These are phyloP conservation scores for Ammodytes dubius DNA, from an alignment of 2,113 vertebrate genomes.

Conservation along the genomic window DNA sequence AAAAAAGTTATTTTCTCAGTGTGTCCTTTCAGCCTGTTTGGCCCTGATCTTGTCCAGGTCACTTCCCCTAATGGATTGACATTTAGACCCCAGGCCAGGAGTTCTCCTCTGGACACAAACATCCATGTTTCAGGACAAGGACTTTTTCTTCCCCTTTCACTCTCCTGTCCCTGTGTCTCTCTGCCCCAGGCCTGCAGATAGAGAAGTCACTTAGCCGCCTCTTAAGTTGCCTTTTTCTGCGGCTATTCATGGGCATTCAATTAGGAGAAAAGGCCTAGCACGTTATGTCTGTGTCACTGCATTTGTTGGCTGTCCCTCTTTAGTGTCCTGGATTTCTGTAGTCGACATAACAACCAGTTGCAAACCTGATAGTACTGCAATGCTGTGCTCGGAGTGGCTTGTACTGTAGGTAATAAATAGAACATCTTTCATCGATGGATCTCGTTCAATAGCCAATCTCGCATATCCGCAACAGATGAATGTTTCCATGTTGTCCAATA, in stretches of 20 bases:
- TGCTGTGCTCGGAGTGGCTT: neutral
- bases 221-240: slow-evolving; percentile 73
- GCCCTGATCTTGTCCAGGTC: slow-evolving; percentile 80
- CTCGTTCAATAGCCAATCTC: neutral
- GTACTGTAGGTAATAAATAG: slow-evolving; percentile 1
- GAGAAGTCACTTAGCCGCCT: slow-evolving; percentile 74
- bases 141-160: slow-evolving; percentile 58
- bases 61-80: slow-evolving; percentile 79
- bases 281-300: slow-evolving; percentile 72
- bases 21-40: slow-evolving; percentile 71
- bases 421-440: slow-evolving; percentile 20
- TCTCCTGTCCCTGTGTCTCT: slow-evolving; percentile 19
- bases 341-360: slow-evolving; percentile 35
- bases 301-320: slow-evolving; percentile 34
- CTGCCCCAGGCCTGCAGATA: slow-evolving; percentile 48
- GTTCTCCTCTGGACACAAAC: slow-evolving; percentile 62
- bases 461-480: neutral
- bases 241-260: slow-evolving; percentile 69
- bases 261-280: slow-evolving; percentile 62
- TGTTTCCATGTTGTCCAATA: slow-evolving; percentile 3
- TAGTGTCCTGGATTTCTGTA: slow-evolving; percentile 9
- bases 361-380: slow-evolving; percentile 13
- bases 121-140: slow-evolving; percentile 52
- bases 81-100: slow-evolving; percentile 62
- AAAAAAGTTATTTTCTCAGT: slow-evolving; percentile 54